Evolutionary conservation across 2,113 vertebrate genomes (phyloP).

Genomic region (Zeus faber): DNA sequence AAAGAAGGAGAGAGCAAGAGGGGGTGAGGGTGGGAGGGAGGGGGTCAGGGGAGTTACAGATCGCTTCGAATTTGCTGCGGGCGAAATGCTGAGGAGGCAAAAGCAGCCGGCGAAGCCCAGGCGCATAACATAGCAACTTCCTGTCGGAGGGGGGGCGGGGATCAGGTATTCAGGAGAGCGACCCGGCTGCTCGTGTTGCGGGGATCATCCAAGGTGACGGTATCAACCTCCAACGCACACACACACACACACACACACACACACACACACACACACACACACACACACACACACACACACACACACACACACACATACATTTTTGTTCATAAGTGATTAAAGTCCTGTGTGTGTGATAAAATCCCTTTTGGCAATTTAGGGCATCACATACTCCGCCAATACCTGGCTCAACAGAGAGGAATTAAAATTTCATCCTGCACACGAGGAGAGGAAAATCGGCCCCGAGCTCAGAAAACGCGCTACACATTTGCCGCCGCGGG

Average conservation of each 20-base stretch:
- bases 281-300: slow-evolving; percentile 3
- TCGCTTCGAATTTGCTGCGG: too few relatives aligned
- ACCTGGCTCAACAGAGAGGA: slow-evolving; percentile 47
- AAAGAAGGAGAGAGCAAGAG: too few relatives aligned
- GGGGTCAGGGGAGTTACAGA: too few relatives aligned
- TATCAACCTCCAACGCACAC: background rate
- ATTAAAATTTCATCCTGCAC: slow-evolving; percentile 42
- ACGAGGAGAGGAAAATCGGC: slow-evolving; percentile 45
- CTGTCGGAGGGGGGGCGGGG: too few relatives aligned
- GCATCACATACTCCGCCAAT: slow-evolving; percentile 45
- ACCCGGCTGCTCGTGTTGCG: too few relatives aligned
- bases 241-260: background rate
- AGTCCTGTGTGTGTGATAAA: slow-evolving; percentile 51
- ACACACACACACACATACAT: slow-evolving; percentile 7
- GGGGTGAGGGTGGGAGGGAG: too few relatives aligned
- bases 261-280: slow-evolving; percentile 1
- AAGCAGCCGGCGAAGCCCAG: too few relatives aligned
- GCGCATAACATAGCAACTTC: too few relatives aligned
- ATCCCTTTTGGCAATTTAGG: slow-evolving; percentile 38
- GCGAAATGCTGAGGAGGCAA: too few relatives aligned
- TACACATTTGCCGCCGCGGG: slow-evolving; percentile 19
- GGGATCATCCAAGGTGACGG: too few relatives aligned
- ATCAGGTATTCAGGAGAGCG: too few relatives aligned
- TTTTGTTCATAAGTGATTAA: slow-evolving; percentile 25
- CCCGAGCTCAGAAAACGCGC: slow-evolving; percentile 39